Evolutionary conservation across 2,888 invertebrate genomes (phyloP).

Genomic region (Muschampia plurimacula): DNA sequence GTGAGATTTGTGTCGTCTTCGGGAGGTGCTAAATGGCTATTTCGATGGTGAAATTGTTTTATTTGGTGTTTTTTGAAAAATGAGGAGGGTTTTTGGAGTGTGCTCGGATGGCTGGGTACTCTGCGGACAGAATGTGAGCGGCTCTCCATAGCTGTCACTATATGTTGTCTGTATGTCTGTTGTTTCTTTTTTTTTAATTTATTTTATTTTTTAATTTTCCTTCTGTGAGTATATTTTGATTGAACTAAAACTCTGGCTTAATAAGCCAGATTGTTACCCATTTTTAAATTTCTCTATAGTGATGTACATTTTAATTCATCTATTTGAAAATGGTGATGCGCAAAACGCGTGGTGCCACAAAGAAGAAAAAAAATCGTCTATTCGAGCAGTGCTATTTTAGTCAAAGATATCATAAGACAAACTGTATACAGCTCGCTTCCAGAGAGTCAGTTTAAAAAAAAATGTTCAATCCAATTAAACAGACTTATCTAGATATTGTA

Average conservation of each 20-base stretch:
- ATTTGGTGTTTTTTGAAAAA: conserved; percentile 54
- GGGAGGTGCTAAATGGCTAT: conserved; percentile 59
- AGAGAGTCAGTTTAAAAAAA: neutral
- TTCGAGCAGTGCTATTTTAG: neutral
- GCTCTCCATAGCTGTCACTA: conserved; percentile 68
- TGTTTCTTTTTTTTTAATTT: conserved; percentile 57
- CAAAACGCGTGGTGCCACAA: too few relatives aligned
- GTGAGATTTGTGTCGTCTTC: conserved; percentile 34
- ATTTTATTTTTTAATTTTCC: conserved; percentile 50
- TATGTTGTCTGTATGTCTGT: conserved; percentile 84
- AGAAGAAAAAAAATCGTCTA: neutral
- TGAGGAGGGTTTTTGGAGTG: conserved; percentile 85
- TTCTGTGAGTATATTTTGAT: conserved; percentile 9
- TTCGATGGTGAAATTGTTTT: conserved; percentile 56
- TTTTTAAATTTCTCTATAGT: neutral
- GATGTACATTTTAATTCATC: neutral
- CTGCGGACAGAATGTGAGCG: conserved; percentile 84
- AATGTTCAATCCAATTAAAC: neutral
- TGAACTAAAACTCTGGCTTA: conserved; percentile 14
- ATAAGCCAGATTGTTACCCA: conserved; percentile 20
- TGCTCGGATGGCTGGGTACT: conserved; percentile 83
- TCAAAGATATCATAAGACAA: neutral
- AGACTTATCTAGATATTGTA: neutral
- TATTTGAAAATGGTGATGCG: neutral
- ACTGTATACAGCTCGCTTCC: neutral